Percentiles rank a stretch among this genome's conserved stretches.
Evolutionary conservation across 1,140 invertebrate species (phyloP).

Genomic region (Sinella curviseta): DNA sequence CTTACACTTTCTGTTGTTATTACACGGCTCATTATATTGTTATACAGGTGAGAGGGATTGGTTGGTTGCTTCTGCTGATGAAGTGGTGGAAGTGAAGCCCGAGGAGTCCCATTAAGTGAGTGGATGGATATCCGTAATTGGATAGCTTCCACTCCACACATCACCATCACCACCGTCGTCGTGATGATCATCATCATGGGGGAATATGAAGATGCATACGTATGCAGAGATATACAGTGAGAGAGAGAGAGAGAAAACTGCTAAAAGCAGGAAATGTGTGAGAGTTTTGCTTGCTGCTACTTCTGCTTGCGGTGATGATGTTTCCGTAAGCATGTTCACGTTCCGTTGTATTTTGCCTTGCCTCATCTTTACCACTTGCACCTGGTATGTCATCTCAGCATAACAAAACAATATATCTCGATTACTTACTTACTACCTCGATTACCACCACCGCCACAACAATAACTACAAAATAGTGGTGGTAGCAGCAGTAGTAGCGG

Average conservation of each 20-base stretch:
- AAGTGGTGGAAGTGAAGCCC: background rate
- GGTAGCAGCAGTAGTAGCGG: too few species aligned
- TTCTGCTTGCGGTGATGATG: too few species aligned
- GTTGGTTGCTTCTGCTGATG: background rate
- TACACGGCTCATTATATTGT: conserved; percentile 11
- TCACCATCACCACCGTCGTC: background rate
- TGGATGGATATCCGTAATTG: background rate
- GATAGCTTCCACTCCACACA: background rate
- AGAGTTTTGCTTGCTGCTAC: too few species aligned
- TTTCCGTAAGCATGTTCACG: too few species aligned
- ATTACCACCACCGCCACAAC: background rate
- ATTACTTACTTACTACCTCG: background rate
- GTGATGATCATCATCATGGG: background rate
- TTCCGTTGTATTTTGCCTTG: too few species aligned
- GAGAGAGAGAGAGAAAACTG: too few species aligned
- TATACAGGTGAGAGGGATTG: conserved; percentile 11
- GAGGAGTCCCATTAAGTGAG: conserved; percentile 14
- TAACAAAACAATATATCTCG: background rate
- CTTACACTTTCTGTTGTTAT: too few species aligned
- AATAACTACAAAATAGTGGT: too few species aligned
- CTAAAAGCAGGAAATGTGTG: background rate
- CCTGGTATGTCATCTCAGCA: too few species aligned
- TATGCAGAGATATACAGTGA: too few species aligned
- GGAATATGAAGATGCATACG: background rate
- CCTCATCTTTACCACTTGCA: too few species aligned